Conservation (phyloP, 2,113 vertebrate genomes). For the Microtus oregoni region DNA sequence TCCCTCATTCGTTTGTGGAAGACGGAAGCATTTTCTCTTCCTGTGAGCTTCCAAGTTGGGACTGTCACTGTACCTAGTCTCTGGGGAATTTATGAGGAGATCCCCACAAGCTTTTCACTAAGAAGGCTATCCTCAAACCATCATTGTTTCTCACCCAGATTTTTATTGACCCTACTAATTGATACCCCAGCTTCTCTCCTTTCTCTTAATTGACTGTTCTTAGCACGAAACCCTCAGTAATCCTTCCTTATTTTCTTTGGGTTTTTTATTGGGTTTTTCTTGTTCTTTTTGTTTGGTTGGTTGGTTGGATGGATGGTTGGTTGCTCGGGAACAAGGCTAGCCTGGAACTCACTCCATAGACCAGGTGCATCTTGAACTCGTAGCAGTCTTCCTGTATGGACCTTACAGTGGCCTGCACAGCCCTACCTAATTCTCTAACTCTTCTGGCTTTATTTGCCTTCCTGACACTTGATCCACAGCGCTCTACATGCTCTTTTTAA, state of each 20-base stretch:
- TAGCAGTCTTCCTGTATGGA: too few relatives aligned
- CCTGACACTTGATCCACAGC: neutral
- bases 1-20: too few relatives aligned
- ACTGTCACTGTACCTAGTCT: neutral
- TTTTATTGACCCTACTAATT: neutral
- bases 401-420: too few relatives aligned
- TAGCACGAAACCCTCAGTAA: neutral
- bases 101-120: neutral
- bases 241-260: neutral
- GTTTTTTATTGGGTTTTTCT: neutral
- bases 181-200: neutral
- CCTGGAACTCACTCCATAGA: too few relatives aligned
- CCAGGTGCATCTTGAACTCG: neutral
- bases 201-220: neutral
- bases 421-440: neutral
- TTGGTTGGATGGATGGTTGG: neutral
- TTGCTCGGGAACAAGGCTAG: neutral
- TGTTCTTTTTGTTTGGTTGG: neutral
- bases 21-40: neutral
- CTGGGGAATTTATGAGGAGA: neutral
- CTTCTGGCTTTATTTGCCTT: neutral
- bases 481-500: neutral
- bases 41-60: neutral
- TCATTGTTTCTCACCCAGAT: neutral
- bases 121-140: neutral